Base-by-base conservation (phyloP, 2,797 vertebrate genomes). In the Pyrocephalus nanus region DNA sequence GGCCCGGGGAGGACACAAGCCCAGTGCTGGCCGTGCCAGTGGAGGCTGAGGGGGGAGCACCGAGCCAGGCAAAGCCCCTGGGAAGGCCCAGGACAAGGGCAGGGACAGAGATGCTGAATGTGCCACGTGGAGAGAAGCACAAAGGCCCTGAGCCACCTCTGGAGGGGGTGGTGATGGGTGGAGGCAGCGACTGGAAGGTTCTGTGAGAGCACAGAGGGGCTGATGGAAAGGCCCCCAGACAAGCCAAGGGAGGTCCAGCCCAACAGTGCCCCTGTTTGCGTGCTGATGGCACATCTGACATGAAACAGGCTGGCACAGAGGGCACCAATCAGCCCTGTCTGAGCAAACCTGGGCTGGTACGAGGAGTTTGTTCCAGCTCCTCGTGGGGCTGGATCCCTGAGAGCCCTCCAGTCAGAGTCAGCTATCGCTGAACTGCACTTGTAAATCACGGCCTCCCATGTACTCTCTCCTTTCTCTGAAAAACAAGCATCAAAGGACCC, bases 401-500 rank as follows among this genome's bases (percentile, higher is more conserved):
- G 38, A 78, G 65, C 87, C 94, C 94, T 85, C 18, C 1, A 89
- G 84, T 85, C 58, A 92, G 81, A 79, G 74, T 89, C 48, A 64
- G 80, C 32, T 85, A 92, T 76, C 71, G 15, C 77, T 76, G 84
- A 92, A 53, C n/a, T 82, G 87, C 87, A 93, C 81, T 69, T 92
- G 87, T 55, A 85, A 89, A 76, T 89, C 84, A 79, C 72, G 91
- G 14, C 60, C 82, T 89, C 77, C 60, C 36, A 16, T 40, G 36
- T 26, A 29, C 4, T 62, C 69, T 71, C 47, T 32, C 76, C 80
- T 93, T 88, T 70, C 2, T 11, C 51, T 69, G 62, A 90, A 79
- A 93, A 78, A 26, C n/a, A 79, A 55, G 36, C 78, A 89, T 94
- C 91, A 96, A 96, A 95, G 80, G 64, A 55, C 76, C 58, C 36